These are phyloP conservation scores for Actinostola sp. DNA, from an alignment of 92 coral and sea anemone species.

Conservation along the genomic window DNA sequence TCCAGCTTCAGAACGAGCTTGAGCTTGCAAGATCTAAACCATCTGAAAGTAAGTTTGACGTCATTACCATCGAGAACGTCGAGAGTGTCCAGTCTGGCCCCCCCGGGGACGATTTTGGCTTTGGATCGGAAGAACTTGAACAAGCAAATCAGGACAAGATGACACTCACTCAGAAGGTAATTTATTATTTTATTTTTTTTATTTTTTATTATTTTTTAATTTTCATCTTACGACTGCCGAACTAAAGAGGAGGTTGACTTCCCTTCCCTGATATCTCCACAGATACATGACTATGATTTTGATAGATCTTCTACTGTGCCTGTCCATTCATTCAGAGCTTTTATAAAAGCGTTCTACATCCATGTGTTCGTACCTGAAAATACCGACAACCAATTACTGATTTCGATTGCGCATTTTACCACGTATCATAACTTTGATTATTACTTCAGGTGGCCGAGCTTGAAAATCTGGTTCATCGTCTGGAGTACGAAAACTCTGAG, in stretches of 20 bases:
- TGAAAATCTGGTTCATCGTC: conserved; percentile 45
- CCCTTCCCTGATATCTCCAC: no score
- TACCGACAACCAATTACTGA: no score
- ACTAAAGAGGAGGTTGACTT: no score
- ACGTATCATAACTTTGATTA: neutral
- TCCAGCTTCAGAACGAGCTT: conserved; percentile 56
- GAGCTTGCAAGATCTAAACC: conserved; percentile 58
- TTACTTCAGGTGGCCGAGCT: conserved; percentile 41
- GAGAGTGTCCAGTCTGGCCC: conserved; percentile 40
- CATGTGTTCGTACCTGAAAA: no score
- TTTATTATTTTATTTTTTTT: neutral
- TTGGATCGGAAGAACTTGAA: conserved; percentile 43
- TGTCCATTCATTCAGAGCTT: no score
- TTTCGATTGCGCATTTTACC: no score
- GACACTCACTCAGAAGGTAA: conserved; percentile 29
- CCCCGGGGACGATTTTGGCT: conserved; percentile 38
- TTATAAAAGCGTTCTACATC: no score
- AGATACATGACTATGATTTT: no score
- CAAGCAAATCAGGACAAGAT: conserved; percentile 46
- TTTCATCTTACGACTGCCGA: neutral
- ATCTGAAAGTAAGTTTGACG: conserved; percentile 44
- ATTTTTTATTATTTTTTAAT: neutral
- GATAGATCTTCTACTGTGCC: no score
- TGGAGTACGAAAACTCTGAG: conserved; percentile 54
- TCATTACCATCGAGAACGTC: conserved; percentile 47